phyloP scores from a whole-genome alignment of 2,797 vertebrate genomes.

The Esox lucius region DNA sequence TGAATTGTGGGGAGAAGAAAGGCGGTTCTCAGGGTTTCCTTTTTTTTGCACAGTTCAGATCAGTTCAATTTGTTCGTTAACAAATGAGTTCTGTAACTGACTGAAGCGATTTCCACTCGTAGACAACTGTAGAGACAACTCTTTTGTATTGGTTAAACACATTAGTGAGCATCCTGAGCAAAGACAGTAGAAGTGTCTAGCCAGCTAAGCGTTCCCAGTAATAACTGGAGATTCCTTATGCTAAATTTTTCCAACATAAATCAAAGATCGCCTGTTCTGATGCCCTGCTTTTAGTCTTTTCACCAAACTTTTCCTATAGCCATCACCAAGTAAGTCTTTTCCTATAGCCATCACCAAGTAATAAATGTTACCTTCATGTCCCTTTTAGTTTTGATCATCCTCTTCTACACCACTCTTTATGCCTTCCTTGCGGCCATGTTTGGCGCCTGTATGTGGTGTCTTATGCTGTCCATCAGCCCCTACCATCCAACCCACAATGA shows the following conservation, averaged over 20 bases:
- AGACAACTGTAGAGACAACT: slow-evolving; percentile 14
- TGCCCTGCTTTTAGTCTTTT: background rate
- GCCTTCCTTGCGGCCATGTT: slow-evolving; percentile 93
- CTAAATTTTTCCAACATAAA: slow-evolving; percentile 30
- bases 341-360: background rate
- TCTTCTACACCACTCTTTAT: slow-evolving; percentile 93
- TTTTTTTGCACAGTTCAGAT: slow-evolving; percentile 35
- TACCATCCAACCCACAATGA: slow-evolving; percentile 91
- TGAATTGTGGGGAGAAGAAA: slow-evolving; percentile 58
- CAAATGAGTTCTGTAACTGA: background rate
- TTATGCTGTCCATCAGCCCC: slow-evolving; percentile 93
- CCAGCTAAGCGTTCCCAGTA: slow-evolving; percentile 25
- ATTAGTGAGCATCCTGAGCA: slow-evolving; percentile 49
- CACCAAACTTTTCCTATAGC: background rate
- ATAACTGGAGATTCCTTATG: slow-evolving; percentile 14
- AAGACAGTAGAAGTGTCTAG: slow-evolving; percentile 47
- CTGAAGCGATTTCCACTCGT: slow-evolving; percentile 28
- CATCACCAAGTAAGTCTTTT: background rate
- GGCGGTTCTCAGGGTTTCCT: slow-evolving; percentile 31
- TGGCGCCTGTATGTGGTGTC: slow-evolving; percentile 86
- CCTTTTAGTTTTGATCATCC: slow-evolving; percentile 85
- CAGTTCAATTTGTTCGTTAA: slow-evolving; percentile 21
- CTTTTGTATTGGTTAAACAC: slow-evolving; percentile 47
- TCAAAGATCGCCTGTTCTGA: slow-evolving; percentile 2
- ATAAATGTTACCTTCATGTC: slow-evolving; percentile 8